A percentile compares a stretch with the other conserved stretches of the same genome.
Conservation (phyloP, 2,113 vertebrate genomes). For the Prochilodus magdalenae region DNA sequence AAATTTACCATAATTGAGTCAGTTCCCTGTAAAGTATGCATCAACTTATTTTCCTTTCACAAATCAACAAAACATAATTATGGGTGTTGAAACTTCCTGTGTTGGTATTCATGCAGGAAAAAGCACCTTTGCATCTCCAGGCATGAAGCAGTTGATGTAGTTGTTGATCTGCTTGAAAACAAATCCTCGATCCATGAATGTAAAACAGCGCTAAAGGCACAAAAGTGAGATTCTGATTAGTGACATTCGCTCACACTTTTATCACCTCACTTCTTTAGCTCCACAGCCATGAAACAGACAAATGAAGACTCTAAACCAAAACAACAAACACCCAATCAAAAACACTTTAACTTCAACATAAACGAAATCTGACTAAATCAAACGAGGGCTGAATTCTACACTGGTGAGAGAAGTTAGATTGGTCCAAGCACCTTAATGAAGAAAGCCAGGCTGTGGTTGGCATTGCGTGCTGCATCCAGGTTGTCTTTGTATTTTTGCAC, state of each 20-base stretch:
- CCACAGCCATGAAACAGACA: background rate
- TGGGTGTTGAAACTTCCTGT: too few relatives aligned
- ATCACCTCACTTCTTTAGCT: background rate
- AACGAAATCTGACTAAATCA: too few relatives aligned
- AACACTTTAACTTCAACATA: too few relatives aligned
- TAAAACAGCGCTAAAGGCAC: conserved; percentile 89
- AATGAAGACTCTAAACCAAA: too few relatives aligned
- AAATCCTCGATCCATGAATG: conserved; percentile 97
- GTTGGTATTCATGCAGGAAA: background rate
- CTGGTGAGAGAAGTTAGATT: background rate
- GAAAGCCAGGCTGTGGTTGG: conserved; percentile 95
- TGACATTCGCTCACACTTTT: background rate
- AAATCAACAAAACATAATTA: too few relatives aligned
- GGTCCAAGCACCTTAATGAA: conserved; percentile 89
- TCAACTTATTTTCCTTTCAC: too few relatives aligned
- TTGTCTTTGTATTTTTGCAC: conserved; percentile 98
- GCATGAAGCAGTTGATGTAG: conserved; percentile 93
- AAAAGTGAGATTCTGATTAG: conserved; percentile 1
- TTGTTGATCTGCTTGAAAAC: conserved; percentile 98
- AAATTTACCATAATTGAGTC: too few relatives aligned
- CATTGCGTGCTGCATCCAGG: conserved; percentile 93
- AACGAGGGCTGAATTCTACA: too few relatives aligned
- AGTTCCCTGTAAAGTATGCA: too few relatives aligned
- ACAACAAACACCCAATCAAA: too few relatives aligned
- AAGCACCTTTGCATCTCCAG: conserved; percentile 93